Evolutionary conservation across 2,888 invertebrate species (phyloP).

Genomic region (Diplazon laetatorius): DNA sequence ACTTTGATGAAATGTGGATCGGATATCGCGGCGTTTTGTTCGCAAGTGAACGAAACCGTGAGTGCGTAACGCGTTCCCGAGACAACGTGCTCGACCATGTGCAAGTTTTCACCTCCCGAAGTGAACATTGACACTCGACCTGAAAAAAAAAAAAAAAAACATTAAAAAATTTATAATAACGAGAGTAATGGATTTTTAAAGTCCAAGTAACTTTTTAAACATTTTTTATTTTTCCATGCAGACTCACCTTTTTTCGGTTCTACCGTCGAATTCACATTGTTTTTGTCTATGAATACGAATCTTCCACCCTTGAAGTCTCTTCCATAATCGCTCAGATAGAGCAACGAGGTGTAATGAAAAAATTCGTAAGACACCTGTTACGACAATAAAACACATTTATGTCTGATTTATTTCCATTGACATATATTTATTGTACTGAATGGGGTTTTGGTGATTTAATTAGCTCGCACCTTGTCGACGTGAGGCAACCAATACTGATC

Average conservation of each 20-base stretch:
- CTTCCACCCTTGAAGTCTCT: slow-evolving; percentile 92
- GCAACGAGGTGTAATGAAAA: slow-evolving; percentile 93
- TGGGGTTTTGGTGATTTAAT: not conserved
- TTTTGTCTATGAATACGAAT: slow-evolving; percentile 90
- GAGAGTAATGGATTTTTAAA: not conserved
- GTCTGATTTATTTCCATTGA: not conserved
- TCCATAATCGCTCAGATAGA: slow-evolving; percentile 90
- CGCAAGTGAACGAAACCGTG: slow-evolving; percentile 94
- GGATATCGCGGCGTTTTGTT: slow-evolving; percentile 86
- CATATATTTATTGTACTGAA: not conserved
- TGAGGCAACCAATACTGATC: slow-evolving; percentile 97
- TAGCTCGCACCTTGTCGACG: slow-evolving; percentile 89
- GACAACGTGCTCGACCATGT: slow-evolving; percentile 91
- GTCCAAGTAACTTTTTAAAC: not conserved
- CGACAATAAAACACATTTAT: slow-evolving; percentile 45
- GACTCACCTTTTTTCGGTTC: slow-evolving; percentile 88
- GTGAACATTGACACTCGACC: slow-evolving; percentile 93
- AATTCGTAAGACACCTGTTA: slow-evolving; percentile 92
- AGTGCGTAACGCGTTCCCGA: slow-evolving; percentile 91
- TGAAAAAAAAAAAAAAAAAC: slow-evolving; percentile 68
- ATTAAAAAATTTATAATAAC: slow-evolving; percentile 41
- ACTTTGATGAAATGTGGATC: slow-evolving; percentile 83
- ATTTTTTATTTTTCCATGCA: not conserved
- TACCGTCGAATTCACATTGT: slow-evolving; percentile 86
- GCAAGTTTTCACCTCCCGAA: slow-evolving; percentile 93